Evolutionary conservation across 1,140 invertebrate genomes (phyloP), one percentile per base, ranked within the genome.

Genomic region (Orussus abietinus): DNA sequence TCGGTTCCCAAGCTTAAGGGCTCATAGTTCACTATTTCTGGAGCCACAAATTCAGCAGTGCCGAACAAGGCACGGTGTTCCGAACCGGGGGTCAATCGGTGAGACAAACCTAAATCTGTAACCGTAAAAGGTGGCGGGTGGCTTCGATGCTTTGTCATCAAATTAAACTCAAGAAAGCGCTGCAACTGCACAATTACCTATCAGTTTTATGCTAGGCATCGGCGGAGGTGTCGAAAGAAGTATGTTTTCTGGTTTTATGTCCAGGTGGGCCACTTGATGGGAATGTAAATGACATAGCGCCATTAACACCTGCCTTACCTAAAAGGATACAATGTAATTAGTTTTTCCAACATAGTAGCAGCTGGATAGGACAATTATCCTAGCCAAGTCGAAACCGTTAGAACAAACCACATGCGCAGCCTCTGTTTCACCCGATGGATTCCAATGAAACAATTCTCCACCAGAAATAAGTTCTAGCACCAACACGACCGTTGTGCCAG

Each of bases 11-110:
- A 65, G 49, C 74, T 77, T 12, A 85, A 72, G 14, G 83, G 80
- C 58, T 85, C 82, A 56, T 84, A 85, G 63, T 81, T 81, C 12
- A 85, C 70, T 35, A 85, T 79, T 74, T 85, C 83, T 31, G 83
- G 83, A 9, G 83, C 83, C 66, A 75, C 52, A 64, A 77, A 69
- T 57, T 82, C 79, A 3, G 81, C 80, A 42, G 77, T 77, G 37
- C 78, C 80, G 57, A 79, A 80, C 21, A 79, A 53, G 26, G 75
- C 71, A 49, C 75, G 62, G 15, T 79, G 66, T 51, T 77, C 68
- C 17, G 72, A 75, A 62, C 72, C 60, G 72, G 64, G 80, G 36
- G 66, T 57, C 38, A 78, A 62, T 38, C 71, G 68, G 62, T 77
- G 70, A 4, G 82, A 82, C 25, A 86, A 66, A 36, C 84, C 84